Evolutionary conservation across 1,140 invertebrate genomes (phyloP), one percentile per base, ranked within the genome.

Genomic region (Agrilus planipennis): DNA sequence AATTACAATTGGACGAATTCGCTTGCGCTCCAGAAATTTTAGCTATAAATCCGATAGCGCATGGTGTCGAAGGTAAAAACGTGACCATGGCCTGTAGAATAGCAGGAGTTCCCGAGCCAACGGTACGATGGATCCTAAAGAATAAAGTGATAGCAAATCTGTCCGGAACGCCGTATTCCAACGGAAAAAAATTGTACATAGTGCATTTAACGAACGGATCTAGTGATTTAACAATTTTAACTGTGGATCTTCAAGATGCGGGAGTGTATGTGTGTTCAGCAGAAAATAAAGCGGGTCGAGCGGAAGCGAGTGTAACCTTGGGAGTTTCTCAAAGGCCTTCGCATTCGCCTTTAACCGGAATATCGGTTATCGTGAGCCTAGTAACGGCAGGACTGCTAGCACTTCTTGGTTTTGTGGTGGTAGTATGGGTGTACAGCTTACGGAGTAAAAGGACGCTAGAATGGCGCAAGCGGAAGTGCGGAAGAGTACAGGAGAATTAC

Each of bases 1-100:
- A 72, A 32, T 65, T 89, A 18, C 74, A 78, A 42, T 61, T 84
- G 14, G 81, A 86, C 50, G 84, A 88, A 51, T 86, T 84, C 57
- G 83, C 84, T 1, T 88, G 84, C 54, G 64, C 72, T 39, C 84
- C 84, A 0, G 70, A 75, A 55, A 75, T 80, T 12, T 64, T 68
- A 12, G 64, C 70, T 2, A 62, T 66, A 12, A 67, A 67, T 16
- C 56, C 65, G n/a, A 68, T 68, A 21, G 67, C 73, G 3, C 68
- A 71, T 34, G 60, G 57, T 5, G 61, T 76, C 4, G 78, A 81
- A 58, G 81, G 81, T 0, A 69, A 73, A 18, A 84, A 87, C 55
- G 74, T 81, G 4, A 83, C 80, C 1, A 62, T 89, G 51, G 69
- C 73, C 20, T 89, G 85, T 57, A 66, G 67, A 28, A 75, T 85